Evolutionary conservation across 2,113 vertebrate species (phyloP).

Genomic region (Pontoporia blainvillei): DNA sequence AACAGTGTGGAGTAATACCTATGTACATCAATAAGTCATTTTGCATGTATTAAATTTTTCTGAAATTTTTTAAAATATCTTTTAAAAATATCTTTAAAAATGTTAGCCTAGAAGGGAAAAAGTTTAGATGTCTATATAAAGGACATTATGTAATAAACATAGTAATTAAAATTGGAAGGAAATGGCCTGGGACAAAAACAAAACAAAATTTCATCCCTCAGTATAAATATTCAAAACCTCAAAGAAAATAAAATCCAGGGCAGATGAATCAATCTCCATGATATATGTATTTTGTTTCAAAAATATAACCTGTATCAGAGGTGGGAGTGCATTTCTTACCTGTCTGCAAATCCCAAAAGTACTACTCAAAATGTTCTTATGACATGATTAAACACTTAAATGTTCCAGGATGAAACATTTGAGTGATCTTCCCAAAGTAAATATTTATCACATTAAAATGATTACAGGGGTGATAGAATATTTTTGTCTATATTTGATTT

Average conservation of each 20-base stretch:
- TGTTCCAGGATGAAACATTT: background rate
- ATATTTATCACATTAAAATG: conserved; percentile 1
- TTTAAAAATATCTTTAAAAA: background rate
- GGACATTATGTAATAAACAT: background rate
- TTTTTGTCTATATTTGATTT: background rate
- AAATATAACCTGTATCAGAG: background rate
- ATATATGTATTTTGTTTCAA: conserved; percentile 34
- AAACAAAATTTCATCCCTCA: background rate
- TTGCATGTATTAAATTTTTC: background rate
- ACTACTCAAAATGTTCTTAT: background rate
- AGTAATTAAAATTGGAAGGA: conserved; percentile 12
- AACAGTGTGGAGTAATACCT: background rate
- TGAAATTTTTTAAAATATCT: background rate
- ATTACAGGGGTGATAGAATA: background rate
- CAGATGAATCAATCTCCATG: conserved; percentile 39
- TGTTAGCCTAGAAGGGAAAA: background rate
- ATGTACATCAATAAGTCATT: background rate
- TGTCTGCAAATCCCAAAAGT: background rate
- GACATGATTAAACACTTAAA: background rate
- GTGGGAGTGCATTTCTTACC: background rate
- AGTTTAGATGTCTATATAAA: background rate
- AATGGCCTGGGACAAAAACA: background rate
- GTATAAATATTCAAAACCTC: background rate
- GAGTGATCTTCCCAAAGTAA: background rate
- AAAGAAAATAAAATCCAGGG: conserved; percentile 3